These are phyloP conservation scores for Xestia rhomboidea DNA, from an alignment of 2,888 invertebrate genomes.

Conservation along the genomic window DNA sequence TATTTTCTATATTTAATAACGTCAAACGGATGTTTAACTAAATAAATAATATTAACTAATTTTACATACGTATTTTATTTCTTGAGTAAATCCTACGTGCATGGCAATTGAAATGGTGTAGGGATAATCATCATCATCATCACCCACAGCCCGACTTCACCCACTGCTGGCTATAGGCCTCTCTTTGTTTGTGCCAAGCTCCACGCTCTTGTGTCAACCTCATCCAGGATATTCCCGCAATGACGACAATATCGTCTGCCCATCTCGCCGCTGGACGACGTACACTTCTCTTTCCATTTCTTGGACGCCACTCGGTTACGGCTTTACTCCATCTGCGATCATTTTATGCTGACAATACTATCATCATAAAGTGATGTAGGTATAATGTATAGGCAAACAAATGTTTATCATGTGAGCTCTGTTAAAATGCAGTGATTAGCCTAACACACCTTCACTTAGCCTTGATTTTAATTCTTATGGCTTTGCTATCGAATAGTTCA, in stretches of 20 bases:
- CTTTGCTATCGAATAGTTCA: not conserved
- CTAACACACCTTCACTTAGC: not conserved
- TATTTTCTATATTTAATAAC: slow-evolving; percentile 35
- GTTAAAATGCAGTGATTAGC: not conserved
- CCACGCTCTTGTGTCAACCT: no score
- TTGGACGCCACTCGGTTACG: no score
- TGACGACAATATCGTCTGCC: no score
- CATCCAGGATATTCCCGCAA: no score
- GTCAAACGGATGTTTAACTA: slow-evolving; percentile 37
- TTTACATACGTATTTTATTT: slow-evolving; percentile 39
- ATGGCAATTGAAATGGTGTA: slow-evolving; percentile 4
- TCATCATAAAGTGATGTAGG: not conserved
- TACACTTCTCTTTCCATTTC: no score
- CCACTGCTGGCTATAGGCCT: no score
- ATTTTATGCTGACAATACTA: not conserved
- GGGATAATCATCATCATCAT: no score
- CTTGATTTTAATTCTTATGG: no score
- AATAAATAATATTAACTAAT: slow-evolving; percentile 52
- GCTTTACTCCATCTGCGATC: no score
- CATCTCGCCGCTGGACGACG: no score
- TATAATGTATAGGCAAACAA: not conserved
- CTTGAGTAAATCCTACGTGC: slow-evolving; percentile 2
- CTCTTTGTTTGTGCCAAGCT: no score
- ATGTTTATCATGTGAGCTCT: not conserved
- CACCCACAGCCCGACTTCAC: no score